A percentile compares a stretch with the other conserved stretches of the same genome.
phyloP scores from a whole-genome alignment of 2,888 invertebrate genomes.

The Thereva unica region DNA sequence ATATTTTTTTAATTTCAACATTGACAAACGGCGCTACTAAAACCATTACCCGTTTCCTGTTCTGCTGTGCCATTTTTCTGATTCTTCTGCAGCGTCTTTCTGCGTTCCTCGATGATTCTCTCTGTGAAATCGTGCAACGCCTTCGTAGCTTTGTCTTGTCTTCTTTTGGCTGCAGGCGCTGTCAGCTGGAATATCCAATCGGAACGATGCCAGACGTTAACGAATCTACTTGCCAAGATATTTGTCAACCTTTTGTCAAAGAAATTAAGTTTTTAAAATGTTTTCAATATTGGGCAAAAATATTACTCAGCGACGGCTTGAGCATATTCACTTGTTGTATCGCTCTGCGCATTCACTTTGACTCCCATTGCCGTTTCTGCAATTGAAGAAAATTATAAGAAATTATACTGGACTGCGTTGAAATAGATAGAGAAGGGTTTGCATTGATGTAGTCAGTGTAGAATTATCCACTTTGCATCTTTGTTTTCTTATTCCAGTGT shows the following conservation, averaged over 20 bases:
- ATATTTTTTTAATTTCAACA: neutral
- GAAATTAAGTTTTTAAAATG: neutral
- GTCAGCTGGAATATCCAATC: slow-evolving; percentile 48
- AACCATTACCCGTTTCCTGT: neutral
- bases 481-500: no score
- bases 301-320: slow-evolving; percentile 68
- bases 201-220: slow-evolving; percentile 47
- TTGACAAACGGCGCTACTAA: neutral
- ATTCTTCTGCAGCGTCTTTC: slow-evolving; percentile 45
- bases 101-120: slow-evolving; percentile 50
- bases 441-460: no score
- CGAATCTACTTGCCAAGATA: slow-evolving; percentile 48
- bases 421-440: no score
- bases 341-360: slow-evolving; percentile 60
- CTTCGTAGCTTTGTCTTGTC: slow-evolving; percentile 46
- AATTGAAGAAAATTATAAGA: neutral
- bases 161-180: slow-evolving; percentile 42
- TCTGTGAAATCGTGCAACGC: slow-evolving; percentile 53
- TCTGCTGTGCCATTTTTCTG: slow-evolving; percentile 5
- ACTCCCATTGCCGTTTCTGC: slow-evolving; percentile 53
- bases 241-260: slow-evolving; percentile 37
- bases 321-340: slow-evolving; percentile 70
- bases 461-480: no score
- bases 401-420: neutral
- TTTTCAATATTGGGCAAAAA: neutral